Conservation (phyloP, 2,113 vertebrate genomes). For the Channa maculata region DNA sequence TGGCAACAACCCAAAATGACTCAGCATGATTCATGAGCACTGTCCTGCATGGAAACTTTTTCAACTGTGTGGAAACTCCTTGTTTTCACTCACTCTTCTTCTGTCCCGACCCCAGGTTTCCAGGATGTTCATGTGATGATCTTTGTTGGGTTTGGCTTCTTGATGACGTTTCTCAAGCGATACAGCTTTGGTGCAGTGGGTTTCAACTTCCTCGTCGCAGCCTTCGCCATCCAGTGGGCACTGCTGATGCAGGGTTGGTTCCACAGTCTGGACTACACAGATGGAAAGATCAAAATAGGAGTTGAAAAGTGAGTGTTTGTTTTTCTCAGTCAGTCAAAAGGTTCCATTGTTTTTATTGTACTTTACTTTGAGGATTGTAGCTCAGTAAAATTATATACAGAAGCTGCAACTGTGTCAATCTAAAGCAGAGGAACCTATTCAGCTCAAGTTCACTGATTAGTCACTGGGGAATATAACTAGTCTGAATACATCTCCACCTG, state of each 20-base stretch:
- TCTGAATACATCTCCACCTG: constrained; percentile 8
- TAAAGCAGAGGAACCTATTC: neutral
- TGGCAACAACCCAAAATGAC: no score
- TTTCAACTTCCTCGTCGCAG: constrained; percentile 96
- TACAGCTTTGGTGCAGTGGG: constrained; percentile 93
- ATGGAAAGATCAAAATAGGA: constrained; percentile 89
- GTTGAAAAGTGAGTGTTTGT: constrained; percentile 86
- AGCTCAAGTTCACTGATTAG: neutral
- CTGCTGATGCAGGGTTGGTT: constrained; percentile 98
- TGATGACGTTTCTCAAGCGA: constrained; percentile 96
- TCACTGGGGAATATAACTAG: neutral
- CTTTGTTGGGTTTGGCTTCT: constrained; percentile 97
- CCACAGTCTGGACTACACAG: constrained; percentile 77
- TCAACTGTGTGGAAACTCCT: no score
- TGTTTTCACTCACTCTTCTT: neutral
- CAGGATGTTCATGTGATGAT: constrained; percentile 99
- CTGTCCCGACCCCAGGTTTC: constrained; percentile 86
- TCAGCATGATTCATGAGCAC: no score
- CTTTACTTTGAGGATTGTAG: neutral
- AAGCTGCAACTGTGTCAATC: neutral
- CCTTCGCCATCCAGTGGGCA: constrained; percentile 97
- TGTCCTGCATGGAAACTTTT: no score
- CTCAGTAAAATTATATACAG: no score
- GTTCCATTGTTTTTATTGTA: neutral
- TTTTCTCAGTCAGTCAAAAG: neutral